Conservation (phyloP, 2,888 invertebrate genomes). For the Holacanthella duospinosa region DNA sequence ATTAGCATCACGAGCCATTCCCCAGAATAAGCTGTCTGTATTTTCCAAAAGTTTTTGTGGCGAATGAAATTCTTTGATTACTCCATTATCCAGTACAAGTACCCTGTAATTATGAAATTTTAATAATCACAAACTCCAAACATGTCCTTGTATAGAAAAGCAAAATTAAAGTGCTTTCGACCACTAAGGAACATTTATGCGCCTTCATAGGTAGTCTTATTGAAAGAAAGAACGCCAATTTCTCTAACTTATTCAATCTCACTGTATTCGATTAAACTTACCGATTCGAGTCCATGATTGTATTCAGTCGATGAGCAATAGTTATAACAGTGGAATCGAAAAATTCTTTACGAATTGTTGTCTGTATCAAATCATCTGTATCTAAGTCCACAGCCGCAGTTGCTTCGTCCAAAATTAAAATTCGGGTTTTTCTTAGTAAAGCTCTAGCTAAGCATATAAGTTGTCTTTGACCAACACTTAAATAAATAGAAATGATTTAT, state of each 20-base stretch:
- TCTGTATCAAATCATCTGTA: conserved; percentile 49
- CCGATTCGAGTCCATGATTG: conserved; percentile 77
- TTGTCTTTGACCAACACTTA: conserved; percentile 30
- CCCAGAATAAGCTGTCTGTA: conserved; percentile 42
- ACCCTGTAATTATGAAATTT: too few species aligned
- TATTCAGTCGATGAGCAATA: conserved; percentile 84
- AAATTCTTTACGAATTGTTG: conserved; percentile 78
- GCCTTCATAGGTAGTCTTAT: too few species aligned
- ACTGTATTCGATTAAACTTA: too few species aligned
- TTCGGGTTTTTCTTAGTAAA: conserved; percentile 19
- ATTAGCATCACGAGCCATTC: conserved; percentile 46
- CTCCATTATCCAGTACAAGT: conserved; percentile 42
- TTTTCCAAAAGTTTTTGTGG: conserved; percentile 40
- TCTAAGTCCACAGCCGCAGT: conserved; percentile 47
- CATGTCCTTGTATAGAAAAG: too few species aligned
- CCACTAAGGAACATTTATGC: neutral
- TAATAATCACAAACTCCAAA: neutral
- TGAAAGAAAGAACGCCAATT: conserved; percentile 2
- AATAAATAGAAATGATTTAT: neutral
- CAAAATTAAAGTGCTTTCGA: neutral
- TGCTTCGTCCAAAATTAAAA: conserved; percentile 47
- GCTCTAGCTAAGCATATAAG: conserved; percentile 27
- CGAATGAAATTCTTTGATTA: conserved; percentile 42
- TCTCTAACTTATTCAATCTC: too few species aligned
- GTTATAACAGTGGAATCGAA: conserved; percentile 76